Base-by-base conservation (phyloP, 2,113 vertebrate species). In the Tragelaphus buxtoni region DNA sequence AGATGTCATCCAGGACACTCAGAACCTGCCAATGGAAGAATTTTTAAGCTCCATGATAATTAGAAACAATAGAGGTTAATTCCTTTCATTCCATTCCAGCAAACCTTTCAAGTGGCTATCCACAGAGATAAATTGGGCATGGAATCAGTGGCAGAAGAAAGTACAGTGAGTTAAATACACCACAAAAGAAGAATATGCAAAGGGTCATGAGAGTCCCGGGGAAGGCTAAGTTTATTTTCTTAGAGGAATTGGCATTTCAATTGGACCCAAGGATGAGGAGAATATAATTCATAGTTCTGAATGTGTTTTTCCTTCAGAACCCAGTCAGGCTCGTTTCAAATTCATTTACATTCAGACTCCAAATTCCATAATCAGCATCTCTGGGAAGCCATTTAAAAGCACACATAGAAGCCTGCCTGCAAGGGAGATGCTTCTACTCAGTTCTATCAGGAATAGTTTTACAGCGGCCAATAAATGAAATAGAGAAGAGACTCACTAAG, bases 261-360 rank as follows among this genome's bases (percentile, higher is more conserved):
- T 93, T 61, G 35, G 65, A 80, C 60, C 18, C 14, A 22, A 49
- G 63, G 81, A 65, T 45, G 76, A 49, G 47, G 53, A 86, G 56
- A n/a, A 45, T 58, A 10, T 26, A 86, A 88, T 49, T 82, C 85
- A 79, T 28, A 45, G 80, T 51, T 81, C 92, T 94, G 16, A 65
- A 82, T 56, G 60, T 51, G 49, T 47, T 93, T 94, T 69, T 81
- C 86, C 77, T 94, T 81, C 85, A 74, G 63, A 97, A 92, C 63
- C 49, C 11, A 49, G 55, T 17, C 80, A 93, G 42, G 60, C 63
- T 83, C 80, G 90, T 82, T 55, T 90, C 47, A 77, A 74, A 96
- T 88, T 87, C 32, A 85, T 28, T 94, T 86, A 26, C 4, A 96
- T 74, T 35, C 82, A 88, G 79, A 49, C 80, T 56, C 65, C 39